These are phyloP conservation scores for Liasis olivaceus DNA, from an alignment of 2,797 vertebrate species.

Conservation along the genomic window DNA sequence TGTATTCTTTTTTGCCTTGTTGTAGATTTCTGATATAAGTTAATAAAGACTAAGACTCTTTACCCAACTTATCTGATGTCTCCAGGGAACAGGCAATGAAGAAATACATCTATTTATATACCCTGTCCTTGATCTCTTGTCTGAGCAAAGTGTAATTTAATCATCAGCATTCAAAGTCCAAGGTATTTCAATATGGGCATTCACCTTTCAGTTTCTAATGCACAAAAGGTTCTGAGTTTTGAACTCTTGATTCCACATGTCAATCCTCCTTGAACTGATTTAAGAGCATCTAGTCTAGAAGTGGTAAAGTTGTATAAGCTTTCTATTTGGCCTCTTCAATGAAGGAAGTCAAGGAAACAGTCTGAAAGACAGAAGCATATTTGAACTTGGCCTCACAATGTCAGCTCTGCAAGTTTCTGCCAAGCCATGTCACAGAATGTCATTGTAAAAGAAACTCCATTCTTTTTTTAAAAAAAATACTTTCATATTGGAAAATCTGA, in stretches of 20 bases:
- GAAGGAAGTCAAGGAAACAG: constrained; percentile 2
- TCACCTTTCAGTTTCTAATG: not conserved
- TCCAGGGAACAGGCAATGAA: not conserved
- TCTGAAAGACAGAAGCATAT: not conserved
- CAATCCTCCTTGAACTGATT: not conserved
- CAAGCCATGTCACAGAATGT: not conserved
- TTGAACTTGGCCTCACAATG: constrained; percentile 15
- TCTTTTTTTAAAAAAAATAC: not conserved
- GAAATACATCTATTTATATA: not conserved
- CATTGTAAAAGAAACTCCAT: not conserved
- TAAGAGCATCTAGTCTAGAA: not conserved
- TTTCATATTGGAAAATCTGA: not conserved
- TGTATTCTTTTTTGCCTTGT: not conserved
- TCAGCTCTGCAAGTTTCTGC: not conserved
- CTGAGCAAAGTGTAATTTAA: constrained; percentile 6
- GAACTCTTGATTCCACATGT: constrained; percentile 6
- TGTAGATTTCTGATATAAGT: not conserved
- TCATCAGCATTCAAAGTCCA: not conserved
- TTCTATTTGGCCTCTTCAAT: constrained; percentile 13
- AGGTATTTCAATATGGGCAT: not conserved
- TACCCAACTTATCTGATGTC: not conserved
- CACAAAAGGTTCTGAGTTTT: constrained; percentile 16
- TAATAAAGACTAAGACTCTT: not conserved
- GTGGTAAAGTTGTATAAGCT: not conserved
- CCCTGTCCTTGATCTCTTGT: not conserved